Evolutionary conservation across 2,797 vertebrate species (phyloP).

Genomic region (Todus mexicanus): DNA sequence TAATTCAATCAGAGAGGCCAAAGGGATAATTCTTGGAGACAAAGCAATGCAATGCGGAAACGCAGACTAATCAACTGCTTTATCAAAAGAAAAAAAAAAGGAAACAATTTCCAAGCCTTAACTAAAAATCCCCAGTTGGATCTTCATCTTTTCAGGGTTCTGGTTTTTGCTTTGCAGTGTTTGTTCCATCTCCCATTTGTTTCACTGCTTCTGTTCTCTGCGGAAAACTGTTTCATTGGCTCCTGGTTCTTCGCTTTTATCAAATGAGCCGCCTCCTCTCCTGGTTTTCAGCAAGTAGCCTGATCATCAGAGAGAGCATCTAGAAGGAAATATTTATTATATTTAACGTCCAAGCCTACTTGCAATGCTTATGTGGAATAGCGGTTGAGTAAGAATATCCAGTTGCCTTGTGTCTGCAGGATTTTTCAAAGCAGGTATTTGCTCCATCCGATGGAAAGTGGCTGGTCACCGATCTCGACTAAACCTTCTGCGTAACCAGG

Average conservation of each 20-base stretch:
- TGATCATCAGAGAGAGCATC: neutral
- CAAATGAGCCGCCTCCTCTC: neutral
- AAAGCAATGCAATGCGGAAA: constrained; percentile 60
- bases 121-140: constrained; percentile 33
- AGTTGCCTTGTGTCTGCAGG: neutral
- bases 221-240: neutral
- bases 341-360: neutral
- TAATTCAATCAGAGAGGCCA: constrained; percentile 66
- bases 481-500: neutral
- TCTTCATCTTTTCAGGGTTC: constrained; percentile 15
- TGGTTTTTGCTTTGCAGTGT: neutral
- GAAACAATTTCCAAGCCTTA: constrained; percentile 43
- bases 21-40: constrained; percentile 61
- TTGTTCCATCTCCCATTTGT: neutral
- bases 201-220: constrained; percentile 2
- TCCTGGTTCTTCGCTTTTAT: neutral
- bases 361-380: neutral
- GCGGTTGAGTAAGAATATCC: neutral
- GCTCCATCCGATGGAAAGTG: neutral
- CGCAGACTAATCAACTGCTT: constrained; percentile 58
- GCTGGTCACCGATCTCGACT: neutral
- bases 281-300: neutral
- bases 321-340: neutral
- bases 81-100: constrained; percentile 52
- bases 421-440: neutral